Evolutionary conservation across 2,797 vertebrate species (phyloP).

Genomic region (Trachurus trachurus): DNA sequence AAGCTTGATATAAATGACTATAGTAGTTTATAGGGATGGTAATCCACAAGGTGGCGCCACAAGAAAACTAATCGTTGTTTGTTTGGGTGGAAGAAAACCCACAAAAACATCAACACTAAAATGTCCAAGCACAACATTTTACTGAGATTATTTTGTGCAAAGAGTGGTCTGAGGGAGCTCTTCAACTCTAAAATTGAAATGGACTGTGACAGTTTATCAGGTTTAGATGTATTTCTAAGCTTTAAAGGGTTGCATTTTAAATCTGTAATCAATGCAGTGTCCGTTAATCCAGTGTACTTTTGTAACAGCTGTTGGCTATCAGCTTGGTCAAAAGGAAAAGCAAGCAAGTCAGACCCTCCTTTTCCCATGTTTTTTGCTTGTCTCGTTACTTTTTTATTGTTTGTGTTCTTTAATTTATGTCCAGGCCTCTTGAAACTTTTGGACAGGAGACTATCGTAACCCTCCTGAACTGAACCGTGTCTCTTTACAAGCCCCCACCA

Average conservation of each 20-base stretch:
- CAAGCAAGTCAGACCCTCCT: not conserved
- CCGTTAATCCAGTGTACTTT: not conserved
- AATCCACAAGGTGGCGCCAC: slow-evolving; percentile 68
- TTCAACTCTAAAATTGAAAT: not conserved
- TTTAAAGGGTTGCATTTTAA: not conserved
- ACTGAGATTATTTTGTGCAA: not conserved
- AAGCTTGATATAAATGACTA: not conserved
- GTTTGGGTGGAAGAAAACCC: not conserved
- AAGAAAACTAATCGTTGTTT: slow-evolving; percentile 21
- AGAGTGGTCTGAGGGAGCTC: not conserved
- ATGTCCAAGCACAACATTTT: not conserved
- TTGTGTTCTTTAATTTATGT: not conserved
- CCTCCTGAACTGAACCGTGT: not conserved
- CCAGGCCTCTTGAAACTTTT: not conserved
- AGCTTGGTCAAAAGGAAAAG: not conserved
- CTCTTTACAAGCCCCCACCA: slow-evolving; percentile 6
- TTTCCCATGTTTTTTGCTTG: not conserved
- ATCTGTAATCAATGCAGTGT: not conserved
- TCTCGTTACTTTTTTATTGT: not conserved
- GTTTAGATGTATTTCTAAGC: not conserved
- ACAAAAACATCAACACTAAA: not conserved
- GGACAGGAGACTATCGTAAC: not conserved
- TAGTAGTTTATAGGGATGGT: not conserved
- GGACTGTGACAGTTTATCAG: not conserved
- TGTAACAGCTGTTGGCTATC: not conserved